Evolutionary conservation across 2,888 invertebrate genomes (phyloP).

Genomic region (Lepas anatifera): DNA sequence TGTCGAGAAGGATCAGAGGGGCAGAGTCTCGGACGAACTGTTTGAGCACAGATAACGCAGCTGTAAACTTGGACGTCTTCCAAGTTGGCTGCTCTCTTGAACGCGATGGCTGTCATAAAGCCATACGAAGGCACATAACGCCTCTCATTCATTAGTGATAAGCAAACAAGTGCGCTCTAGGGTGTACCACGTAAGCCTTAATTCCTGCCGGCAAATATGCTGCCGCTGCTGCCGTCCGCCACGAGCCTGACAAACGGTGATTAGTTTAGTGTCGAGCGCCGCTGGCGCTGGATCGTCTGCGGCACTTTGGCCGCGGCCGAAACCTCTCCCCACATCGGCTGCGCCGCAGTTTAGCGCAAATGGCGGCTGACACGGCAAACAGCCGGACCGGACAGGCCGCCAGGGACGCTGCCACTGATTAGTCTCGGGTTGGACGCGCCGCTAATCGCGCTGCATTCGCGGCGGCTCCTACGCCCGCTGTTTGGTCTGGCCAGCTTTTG

Average conservation of each 20-base stretch:
- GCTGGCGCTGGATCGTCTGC: background rate
- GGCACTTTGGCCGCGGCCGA: background rate
- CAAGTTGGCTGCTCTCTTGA: background rate
- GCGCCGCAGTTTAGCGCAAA: background rate
- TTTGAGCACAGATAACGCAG: background rate
- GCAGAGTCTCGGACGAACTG: background rate
- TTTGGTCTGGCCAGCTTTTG: background rate
- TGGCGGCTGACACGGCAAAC: background rate
- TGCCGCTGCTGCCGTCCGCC: background rate
- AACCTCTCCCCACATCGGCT: background rate
- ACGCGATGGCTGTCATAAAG: slow-evolving; percentile 1
- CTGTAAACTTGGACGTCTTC: background rate
- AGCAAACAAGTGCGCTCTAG: slow-evolving; percentile 11
- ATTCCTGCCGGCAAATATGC: slow-evolving; percentile 2
- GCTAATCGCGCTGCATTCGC: background rate
- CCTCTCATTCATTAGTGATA: slow-evolving; percentile 5
- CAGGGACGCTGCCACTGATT: background rate
- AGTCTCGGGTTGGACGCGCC: background rate
- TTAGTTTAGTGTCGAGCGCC: background rate
- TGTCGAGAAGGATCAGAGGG: no score
- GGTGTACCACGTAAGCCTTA: slow-evolving; percentile 9
- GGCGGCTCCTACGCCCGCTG: background rate
- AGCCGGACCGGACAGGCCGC: background rate
- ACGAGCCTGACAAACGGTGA: background rate
- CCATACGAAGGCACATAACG: background rate